phyloP scores from a whole-genome alignment of 2,797 vertebrate species.

The Rhinoraja longicauda region DNA sequence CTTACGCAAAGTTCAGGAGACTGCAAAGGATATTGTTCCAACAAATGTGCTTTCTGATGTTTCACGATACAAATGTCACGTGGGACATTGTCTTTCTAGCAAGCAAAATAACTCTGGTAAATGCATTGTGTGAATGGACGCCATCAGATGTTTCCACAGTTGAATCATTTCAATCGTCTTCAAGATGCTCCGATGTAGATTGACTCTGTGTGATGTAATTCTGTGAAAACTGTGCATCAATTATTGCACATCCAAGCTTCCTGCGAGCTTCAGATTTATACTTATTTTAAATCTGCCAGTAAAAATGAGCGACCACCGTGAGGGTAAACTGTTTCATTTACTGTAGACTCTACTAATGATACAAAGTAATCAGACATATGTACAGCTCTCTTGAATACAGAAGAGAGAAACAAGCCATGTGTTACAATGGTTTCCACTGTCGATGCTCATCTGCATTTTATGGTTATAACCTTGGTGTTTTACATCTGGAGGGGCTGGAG shows the following conservation, averaged over 20 bases:
- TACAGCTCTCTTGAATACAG: conserved; percentile 68
- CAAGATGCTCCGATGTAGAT: not conserved
- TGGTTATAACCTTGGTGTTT: conserved; percentile 36
- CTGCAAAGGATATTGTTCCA: not conserved
- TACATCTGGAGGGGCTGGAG: conserved; percentile 57
- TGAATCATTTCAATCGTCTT: conserved; percentile 9
- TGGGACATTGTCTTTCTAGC: not conserved
- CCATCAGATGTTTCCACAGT: not conserved
- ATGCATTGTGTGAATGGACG: conserved; percentile 10
- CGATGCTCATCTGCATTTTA: conserved; percentile 19
- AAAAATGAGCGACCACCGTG: conserved; percentile 6
- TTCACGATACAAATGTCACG: not conserved
- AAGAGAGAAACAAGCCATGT: conserved; percentile 64
- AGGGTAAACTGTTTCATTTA: conserved; percentile 57
- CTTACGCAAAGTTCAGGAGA: not conserved
- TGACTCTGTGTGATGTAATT: not conserved
- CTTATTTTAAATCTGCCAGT: not conserved
- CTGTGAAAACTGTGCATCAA: not conserved
- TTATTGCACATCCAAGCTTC: conserved; percentile 15
- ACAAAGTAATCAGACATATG: conserved; percentile 65
- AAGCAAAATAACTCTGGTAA: conserved; percentile 19
- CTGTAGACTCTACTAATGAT: conserved; percentile 57
- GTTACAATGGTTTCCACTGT: conserved; percentile 55
- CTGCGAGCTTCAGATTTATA: conserved; percentile 26
- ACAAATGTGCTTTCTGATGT: not conserved